A percentile compares a stretch with the other conserved stretches of the same genome.
These are phyloP conservation scores for Mastacembelus armatus DNA, from an alignment of 2,797 vertebrate species.

Conservation along the genomic window DNA sequence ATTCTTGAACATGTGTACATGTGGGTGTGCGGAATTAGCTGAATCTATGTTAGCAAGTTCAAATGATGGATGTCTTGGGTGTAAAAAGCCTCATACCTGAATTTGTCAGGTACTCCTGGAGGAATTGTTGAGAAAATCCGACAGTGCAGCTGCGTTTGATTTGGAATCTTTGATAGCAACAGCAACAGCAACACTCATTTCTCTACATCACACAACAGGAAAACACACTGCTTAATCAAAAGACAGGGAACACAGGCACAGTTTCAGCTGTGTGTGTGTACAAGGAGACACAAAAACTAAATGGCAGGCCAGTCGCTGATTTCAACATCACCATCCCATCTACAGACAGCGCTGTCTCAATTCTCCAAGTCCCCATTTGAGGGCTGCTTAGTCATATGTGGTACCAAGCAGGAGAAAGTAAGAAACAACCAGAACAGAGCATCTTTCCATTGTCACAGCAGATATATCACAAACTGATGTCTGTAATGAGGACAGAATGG, in stretches of 20 bases:
- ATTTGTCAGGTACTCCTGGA: constrained; percentile 43
- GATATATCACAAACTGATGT: constrained; percentile 33
- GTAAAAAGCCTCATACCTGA: constrained; percentile 29
- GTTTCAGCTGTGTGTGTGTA: constrained; percentile 2
- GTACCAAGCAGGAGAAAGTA: constrained; percentile 6
- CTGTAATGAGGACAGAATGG: constrained; percentile 9
- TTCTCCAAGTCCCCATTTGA: constrained; percentile 27
- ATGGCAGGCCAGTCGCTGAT: constrained; percentile 46
- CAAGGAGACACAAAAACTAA: constrained; percentile 35
- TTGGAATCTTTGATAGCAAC: constrained; percentile 56
- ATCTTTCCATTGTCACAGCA: constrained; percentile 27
- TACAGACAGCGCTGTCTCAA: constrained; percentile 41
- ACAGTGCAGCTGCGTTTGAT: constrained; percentile 38
- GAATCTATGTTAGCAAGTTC: constrained; percentile 21
- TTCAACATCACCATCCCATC: constrained; percentile 42
- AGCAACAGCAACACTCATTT: constrained; percentile 46
- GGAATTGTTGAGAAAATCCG: constrained; percentile 45
- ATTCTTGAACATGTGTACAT: constrained; percentile 3
- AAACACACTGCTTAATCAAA: constrained; percentile 35
- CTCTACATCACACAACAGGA: constrained; percentile 40
- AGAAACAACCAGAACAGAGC: constrained; percentile 2
- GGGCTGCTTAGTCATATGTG: constrained; percentile 38
- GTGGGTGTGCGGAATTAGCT: constrained; percentile 17
- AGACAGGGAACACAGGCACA: constrained; percentile 40
- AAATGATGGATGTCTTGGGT: constrained; percentile 55